These are phyloP conservation scores for Sphaeridia pumilis DNA, from an alignment of 2,888 invertebrate species.

Conservation along the genomic window DNA sequence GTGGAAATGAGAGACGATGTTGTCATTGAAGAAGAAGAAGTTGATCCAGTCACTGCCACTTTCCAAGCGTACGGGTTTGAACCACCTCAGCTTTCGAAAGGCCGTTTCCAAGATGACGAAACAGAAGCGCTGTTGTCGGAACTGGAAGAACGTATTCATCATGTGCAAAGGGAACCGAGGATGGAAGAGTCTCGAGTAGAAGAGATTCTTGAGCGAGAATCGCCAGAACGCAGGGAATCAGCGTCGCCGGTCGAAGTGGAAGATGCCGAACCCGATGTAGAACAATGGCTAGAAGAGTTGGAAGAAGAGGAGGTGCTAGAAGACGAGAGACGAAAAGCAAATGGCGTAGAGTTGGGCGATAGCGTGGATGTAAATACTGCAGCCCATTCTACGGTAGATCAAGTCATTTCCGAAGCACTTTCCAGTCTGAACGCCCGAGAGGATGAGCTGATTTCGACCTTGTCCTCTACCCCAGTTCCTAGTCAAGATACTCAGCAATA, in stretches of 20 bases:
- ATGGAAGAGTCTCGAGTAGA: not conserved
- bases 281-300: not conserved
- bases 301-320: not conserved
- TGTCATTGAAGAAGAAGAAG: not conserved
- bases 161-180: not conserved
- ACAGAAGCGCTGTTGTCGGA: slow-evolving; percentile 1
- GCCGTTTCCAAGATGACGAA: not conserved
- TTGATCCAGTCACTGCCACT: not conserved
- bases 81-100: not conserved
- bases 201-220: not conserved
- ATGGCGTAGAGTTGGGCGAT: not conserved
- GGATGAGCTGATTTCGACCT: not conserved
- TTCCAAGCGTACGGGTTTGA: slow-evolving; percentile 2
- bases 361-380: slow-evolving; percentile 1
- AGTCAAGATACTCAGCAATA: not conserved
- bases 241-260: not conserved
- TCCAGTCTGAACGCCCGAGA: slow-evolving; percentile 25
- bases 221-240: too few species aligned
- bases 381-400: slow-evolving; percentile 21
- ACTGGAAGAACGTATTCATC: not conserved
- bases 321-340: not conserved
- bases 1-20: not conserved
- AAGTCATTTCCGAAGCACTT: slow-evolving; percentile 31
- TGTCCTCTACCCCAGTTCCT: not conserved
- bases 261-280: not conserved